Conservation (phyloP, 2,888 invertebrate species). For the Heliconius aoede region DNA sequence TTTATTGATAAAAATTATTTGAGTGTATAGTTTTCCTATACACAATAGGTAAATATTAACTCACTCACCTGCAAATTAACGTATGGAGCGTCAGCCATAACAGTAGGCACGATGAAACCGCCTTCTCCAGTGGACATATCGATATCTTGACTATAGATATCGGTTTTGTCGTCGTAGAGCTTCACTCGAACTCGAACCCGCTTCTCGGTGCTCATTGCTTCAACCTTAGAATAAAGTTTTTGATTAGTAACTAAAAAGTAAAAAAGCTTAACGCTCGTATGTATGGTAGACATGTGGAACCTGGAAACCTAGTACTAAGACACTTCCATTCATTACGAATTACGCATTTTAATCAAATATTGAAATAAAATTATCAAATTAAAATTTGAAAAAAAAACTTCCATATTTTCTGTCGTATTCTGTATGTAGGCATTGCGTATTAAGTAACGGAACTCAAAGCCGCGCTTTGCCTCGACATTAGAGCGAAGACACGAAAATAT, state of each 20-base stretch:
- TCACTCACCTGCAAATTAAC: conserved; percentile 85
- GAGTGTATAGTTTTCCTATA: too few species aligned
- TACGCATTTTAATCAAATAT: too few species aligned
- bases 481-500: too few species aligned
- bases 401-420: too few species aligned
- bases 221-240: conserved; percentile 76
- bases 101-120: conserved; percentile 87
- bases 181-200: conserved; percentile 86
- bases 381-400: too few species aligned
- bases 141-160: conserved; percentile 88
- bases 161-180: conserved; percentile 86
- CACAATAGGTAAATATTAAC: neutral
- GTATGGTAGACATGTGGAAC: neutral
- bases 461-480: too few species aligned
- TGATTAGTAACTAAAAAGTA: neutral
- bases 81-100: conserved; percentile 86
- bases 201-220: conserved; percentile 87
- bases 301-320: neutral
- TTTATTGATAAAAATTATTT: too few species aligned
- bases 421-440: too few species aligned
- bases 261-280: neutral
- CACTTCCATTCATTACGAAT: too few species aligned
- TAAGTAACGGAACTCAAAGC: too few species aligned
- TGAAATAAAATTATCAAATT: too few species aligned
- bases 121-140: conserved; percentile 87